phyloP scores from a whole-genome alignment of 2,113 vertebrate genomes.

The Oncorhynchus nerka region DNA sequence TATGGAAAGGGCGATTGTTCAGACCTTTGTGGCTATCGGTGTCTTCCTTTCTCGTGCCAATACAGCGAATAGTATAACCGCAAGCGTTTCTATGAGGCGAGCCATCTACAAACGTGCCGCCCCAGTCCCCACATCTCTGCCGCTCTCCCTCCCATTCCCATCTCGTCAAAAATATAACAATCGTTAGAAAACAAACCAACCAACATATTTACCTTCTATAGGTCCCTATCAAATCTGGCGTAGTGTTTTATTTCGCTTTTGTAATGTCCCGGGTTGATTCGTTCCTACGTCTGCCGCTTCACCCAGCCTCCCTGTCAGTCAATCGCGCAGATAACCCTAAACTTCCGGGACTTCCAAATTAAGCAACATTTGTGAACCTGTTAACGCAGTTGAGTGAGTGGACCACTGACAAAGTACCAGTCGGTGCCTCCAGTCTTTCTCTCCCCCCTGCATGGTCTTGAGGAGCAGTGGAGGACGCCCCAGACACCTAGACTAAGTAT shows the following conservation, averaged over 20 bases:
- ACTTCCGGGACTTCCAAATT: constrained; percentile 93
- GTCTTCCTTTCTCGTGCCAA: constrained; percentile 14
- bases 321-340: constrained; percentile 64
- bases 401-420: constrained; percentile 4
- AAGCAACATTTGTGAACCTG: constrained; percentile 74
- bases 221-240: constrained; percentile 7
- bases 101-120: constrained; percentile 5
- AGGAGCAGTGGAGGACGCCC: constrained; percentile 37
- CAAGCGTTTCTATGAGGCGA: constrained; percentile 17
- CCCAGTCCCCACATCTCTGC: not conserved
- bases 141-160: constrained; percentile 4
- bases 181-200: not conserved
- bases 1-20: constrained; percentile 11
- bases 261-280: constrained; percentile 27
- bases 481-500: constrained; percentile 50
- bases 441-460: not conserved
- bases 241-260: constrained; percentile 30
- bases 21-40: constrained; percentile 5
- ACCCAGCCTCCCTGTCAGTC: constrained; percentile 70
- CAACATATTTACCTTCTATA: constrained; percentile 42
- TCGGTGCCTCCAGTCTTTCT: constrained; percentile 37
- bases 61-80: constrained; percentile 19
- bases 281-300: constrained; percentile 37
- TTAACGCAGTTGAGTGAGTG: constrained; percentile 32
- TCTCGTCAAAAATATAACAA: not conserved